Evolutionary conservation across 1,140 invertebrate genomes (phyloP).

Genomic region (Drosophila lini): DNA sequence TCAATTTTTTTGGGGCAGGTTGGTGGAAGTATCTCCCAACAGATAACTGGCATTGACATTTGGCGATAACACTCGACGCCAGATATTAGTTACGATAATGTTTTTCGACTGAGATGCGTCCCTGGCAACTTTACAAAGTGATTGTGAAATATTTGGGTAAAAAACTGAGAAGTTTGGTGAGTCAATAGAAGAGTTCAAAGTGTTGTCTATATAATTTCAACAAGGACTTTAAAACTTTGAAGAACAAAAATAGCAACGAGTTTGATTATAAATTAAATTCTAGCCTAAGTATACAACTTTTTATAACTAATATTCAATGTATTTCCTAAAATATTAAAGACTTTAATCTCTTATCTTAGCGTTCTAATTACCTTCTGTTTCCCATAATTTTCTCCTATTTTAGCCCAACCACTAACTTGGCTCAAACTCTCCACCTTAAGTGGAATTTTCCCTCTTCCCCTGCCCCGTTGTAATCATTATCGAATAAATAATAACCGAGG

Average conservation of each 20-base stretch:
- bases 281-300: no score
- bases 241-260: no score
- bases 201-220: neutral
- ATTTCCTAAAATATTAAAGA: no score
- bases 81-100: slow-evolving; percentile 45
- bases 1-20: slow-evolving; percentile 30
- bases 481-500: slow-evolving; percentile 40
- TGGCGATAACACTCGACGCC: slow-evolving; percentile 20
- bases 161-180: neutral
- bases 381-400: neutral
- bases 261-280: no score
- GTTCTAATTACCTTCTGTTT: neutral
- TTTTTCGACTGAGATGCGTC: slow-evolving; percentile 18
- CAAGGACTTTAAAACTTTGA: no score
- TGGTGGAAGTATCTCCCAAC: slow-evolving; percentile 14
- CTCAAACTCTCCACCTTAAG: neutral
- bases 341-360: neutral
- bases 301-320: no score
- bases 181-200: neutral
- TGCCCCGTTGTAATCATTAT: slow-evolving; percentile 16
- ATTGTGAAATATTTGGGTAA: slow-evolving; percentile 20
- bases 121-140: slow-evolving; percentile 13
- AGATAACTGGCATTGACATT: slow-evolving; percentile 70
- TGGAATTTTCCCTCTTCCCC: neutral
- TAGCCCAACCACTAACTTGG: neutral